A percentile compares a stretch with the other conserved stretches of the same genome.
Evolutionary conservation across 2,888 invertebrate genomes (phyloP).

Genomic region (Pristionchus exspectatus): DNA sequence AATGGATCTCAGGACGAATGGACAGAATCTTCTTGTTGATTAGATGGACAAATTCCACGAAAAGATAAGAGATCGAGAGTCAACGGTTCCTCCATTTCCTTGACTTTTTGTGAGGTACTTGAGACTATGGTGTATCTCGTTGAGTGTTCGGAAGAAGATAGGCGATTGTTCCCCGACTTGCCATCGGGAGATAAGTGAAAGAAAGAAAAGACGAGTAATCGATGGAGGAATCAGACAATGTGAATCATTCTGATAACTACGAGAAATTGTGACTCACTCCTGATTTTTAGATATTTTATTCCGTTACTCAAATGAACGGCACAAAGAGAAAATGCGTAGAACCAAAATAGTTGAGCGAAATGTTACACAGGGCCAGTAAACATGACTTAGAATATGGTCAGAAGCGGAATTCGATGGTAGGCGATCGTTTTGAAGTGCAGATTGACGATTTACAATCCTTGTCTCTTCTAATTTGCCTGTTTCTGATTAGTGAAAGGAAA

Average conservation of each 20-base stretch:
- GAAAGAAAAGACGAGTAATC: not conserved
- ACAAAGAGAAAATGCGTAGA: not conserved
- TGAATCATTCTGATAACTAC: slow-evolving; percentile 38
- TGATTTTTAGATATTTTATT: not conserved
- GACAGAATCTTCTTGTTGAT: not conserved
- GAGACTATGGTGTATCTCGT: slow-evolving; percentile 11
- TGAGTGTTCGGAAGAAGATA: not conserved
- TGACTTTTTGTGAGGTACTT: slow-evolving; percentile 41
- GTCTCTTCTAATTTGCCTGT: too few relatives aligned
- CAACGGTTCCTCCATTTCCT: not conserved
- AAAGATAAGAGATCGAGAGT: slow-evolving; percentile 38
- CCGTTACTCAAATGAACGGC: not conserved
- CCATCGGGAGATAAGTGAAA: slow-evolving; percentile 19
- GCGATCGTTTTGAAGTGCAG: too few relatives aligned
- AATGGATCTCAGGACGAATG: not conserved
- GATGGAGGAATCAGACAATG: not conserved
- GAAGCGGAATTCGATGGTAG: not conserved
- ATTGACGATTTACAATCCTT: too few relatives aligned
- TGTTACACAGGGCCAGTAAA: not conserved
- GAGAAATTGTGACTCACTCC: not conserved
- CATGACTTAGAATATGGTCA: not conserved
- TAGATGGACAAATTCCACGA: not conserved
- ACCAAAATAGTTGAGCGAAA: not conserved
- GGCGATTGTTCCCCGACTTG: not conserved
- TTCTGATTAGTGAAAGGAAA: too few relatives aligned